Conservation (phyloP, 2,797 vertebrate species). For the Amphiprion clarkii region DNA sequence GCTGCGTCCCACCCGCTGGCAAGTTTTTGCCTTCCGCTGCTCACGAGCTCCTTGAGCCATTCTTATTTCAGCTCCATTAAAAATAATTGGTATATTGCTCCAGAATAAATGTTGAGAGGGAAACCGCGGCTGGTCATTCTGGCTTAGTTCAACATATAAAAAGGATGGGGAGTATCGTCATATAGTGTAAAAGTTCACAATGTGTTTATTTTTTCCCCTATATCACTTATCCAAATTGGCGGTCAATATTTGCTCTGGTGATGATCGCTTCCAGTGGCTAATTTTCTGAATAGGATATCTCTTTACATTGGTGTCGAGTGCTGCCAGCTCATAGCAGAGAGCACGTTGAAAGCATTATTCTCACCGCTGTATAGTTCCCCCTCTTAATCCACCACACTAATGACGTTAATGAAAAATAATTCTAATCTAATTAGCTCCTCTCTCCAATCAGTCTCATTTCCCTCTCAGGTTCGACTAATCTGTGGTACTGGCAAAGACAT, state of each 20-base stretch:
- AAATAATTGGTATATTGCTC: constrained; percentile 75
- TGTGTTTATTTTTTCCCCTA: constrained; percentile 51
- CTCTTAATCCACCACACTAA: constrained; percentile 55
- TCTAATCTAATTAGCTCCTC: constrained; percentile 65
- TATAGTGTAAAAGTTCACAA: constrained; percentile 62
- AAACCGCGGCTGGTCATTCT: constrained; percentile 61
- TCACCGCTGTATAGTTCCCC: constrained; percentile 42
- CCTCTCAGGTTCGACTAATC: constrained; percentile 46
- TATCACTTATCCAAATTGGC: constrained; percentile 71
- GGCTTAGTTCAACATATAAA: constrained; percentile 49
- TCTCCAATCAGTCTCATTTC: constrained; percentile 65
- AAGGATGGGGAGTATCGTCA: constrained; percentile 57
- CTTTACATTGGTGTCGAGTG: constrained; percentile 36
- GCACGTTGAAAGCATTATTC: constrained; percentile 60
- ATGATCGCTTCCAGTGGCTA: constrained; percentile 62
- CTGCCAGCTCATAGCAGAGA: constrained; percentile 51
- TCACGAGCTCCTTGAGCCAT: constrained; percentile 44
- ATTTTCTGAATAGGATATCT: constrained; percentile 69
- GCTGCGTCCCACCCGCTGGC: constrained; percentile 43
- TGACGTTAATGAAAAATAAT: constrained; percentile 70
- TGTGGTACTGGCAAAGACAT: constrained; percentile 34
- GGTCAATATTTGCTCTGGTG: constrained; percentile 69
- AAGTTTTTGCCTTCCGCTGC: constrained; percentile 59
- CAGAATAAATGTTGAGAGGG: constrained; percentile 76
- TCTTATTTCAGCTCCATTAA: constrained; percentile 78